Base-by-base conservation (phyloP, 2,888 invertebrate genomes). In the Cryptosula pallasiana region DNA sequence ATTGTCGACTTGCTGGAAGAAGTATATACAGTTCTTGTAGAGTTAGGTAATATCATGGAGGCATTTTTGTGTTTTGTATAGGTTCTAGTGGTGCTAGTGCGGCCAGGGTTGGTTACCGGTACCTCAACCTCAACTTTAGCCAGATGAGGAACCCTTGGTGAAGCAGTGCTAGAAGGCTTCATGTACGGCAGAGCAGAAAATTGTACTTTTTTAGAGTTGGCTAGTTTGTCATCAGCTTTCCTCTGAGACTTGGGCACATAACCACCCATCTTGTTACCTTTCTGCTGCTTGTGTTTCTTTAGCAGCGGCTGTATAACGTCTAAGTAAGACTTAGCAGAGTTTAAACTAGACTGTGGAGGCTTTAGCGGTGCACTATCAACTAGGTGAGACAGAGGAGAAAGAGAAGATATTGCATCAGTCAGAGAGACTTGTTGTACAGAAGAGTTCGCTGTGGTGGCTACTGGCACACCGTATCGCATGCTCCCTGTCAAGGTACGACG, bases 251-350 rank as follows among this genome's bases (percentile, higher is more conserved):
- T 63, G 2, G 63, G 63, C 63, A 63, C 63, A 34, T 63, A 63
- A 32, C 32, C 63, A 29, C 25, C 27, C 29, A 63, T 27, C 34
- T 16, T 9, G 32, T 16, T 20, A 25, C 63, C 63, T 63, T 63
- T 63, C n/a, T 63, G 63, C 32, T 63, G 29, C 32, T 63, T 63
- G n/a, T 70, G 20, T 32, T 70, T 70, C 27, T 29, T 23, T 13
- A 70, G 45, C 25, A 70, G 25, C 20, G 70, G 70, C 70, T 70
- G n/a, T n/a, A 70, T 45, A 2, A 70, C 2, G 45, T 70, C 70
- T 29, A 70, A 70, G 25, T 70, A 70, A 5, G 70, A 70, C 45
- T 70, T 70, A n/a, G n/a, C n/a, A n/a, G n/a, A n/a, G n/a, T n/a
- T n/a, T n/a, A n/a, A n/a, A n/a, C n/a, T n/a, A n/a, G n/a, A n/a